Conservation (phyloP, 2,113 vertebrate genomes). For the Oreochromis tanganicae region DNA sequence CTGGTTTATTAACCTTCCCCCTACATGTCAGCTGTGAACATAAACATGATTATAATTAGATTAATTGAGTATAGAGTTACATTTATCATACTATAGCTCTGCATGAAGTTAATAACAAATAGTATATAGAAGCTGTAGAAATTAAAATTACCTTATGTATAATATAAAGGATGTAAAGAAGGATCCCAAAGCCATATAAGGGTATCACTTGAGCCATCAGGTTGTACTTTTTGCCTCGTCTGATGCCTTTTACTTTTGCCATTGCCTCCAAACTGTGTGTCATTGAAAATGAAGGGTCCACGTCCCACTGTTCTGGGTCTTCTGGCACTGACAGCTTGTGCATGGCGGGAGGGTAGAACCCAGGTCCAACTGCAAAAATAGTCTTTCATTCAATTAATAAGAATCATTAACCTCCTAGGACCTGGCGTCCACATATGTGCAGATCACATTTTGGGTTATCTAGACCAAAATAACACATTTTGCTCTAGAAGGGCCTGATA, state of each 20-base stretch:
- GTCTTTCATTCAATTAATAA: background rate
- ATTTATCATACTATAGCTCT: background rate
- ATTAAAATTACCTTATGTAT: constrained; percentile 83
- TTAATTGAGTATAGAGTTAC: background rate
- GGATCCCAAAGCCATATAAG: constrained; percentile 93
- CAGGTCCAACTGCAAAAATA: constrained; percentile 73
- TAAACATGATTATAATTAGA: background rate
- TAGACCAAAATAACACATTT: no score
- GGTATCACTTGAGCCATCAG: constrained; percentile 90
- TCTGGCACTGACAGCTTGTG: constrained; percentile 62
- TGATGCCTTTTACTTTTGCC: constrained; percentile 74
- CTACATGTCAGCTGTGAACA: constrained; percentile 80
- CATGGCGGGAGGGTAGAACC: constrained; percentile 74
- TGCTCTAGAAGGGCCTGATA: no score
- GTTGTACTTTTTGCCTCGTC: constrained; percentile 71
- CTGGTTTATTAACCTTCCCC: constrained; percentile 55
- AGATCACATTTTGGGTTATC: no score
- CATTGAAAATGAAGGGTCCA: constrained; percentile 66
- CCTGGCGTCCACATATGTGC: no score
- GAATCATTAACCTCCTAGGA: background rate
- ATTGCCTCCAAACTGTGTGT: constrained; percentile 78
- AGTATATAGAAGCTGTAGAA: background rate
- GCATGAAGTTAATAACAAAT: background rate
- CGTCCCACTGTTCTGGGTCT: constrained; percentile 48
- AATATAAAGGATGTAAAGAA: constrained; percentile 93